Evolutionary conservation across 2,888 invertebrate genomes (phyloP).

Genomic region (Heliconius cydno): DNA sequence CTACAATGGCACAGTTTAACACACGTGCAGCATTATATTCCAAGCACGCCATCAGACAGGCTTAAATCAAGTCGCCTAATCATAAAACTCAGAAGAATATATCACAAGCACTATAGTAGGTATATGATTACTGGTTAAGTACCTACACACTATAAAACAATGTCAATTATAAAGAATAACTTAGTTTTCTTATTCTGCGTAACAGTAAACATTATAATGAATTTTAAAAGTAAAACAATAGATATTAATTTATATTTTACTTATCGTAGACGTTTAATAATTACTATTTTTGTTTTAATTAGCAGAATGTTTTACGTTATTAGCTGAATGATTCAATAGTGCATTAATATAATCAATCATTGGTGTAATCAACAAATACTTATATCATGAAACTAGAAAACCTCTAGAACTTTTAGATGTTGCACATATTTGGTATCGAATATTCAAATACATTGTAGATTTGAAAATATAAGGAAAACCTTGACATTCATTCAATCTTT

Average conservation of each 20-base stretch:
- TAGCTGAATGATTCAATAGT: no score
- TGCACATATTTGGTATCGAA: background rate
- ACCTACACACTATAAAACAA: background rate
- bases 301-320: no score
- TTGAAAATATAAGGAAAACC: slow-evolving; percentile 2
- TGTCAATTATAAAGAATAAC: background rate
- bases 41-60: slow-evolving; percentile 40
- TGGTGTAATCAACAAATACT: no score
- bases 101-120: background rate
- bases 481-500: slow-evolving; percentile 25
- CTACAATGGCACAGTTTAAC: slow-evolving; percentile 39
- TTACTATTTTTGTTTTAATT: no score
- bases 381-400: no score
- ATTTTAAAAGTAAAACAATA: background rate
- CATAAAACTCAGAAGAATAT: background rate
- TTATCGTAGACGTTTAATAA: no score
- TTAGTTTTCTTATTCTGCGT: background rate
- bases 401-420: background rate
- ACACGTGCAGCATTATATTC: slow-evolving; percentile 44
- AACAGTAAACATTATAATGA: background rate
- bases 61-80: slow-evolving; percentile 1
- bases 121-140: background rate
- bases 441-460: background rate
- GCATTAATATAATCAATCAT: no score
- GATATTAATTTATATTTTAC: no score